These are phyloP conservation scores for Micromussa lordhowensis DNA, from an alignment of 92 coral and sea anemone species.

Conservation along the genomic window DNA sequence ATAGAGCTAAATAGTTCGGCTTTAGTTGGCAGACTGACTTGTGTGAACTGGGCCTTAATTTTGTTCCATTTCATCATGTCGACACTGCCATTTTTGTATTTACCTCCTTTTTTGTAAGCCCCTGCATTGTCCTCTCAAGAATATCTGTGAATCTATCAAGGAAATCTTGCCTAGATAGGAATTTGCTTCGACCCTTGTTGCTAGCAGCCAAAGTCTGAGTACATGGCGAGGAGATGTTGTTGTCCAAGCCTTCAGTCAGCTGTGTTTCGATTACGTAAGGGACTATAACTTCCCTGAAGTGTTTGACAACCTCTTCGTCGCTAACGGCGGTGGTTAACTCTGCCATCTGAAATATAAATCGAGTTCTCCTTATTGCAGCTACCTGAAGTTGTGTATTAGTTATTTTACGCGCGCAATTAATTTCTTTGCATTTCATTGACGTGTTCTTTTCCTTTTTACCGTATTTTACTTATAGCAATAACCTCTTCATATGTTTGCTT, in stretches of 20 bases:
- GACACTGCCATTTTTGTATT: neutral
- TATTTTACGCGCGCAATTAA: too few species aligned
- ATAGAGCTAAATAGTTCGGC: too few species aligned
- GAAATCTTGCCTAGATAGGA: neutral
- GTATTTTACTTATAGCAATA: too few species aligned
- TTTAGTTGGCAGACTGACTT: too few species aligned
- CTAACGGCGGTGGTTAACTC: neutral
- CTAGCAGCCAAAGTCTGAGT: too few species aligned
- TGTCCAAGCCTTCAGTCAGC: neutral
- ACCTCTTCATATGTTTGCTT: too few species aligned
- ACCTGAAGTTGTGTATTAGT: too few species aligned
- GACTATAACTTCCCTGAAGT: neutral
- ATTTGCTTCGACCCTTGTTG: neutral
- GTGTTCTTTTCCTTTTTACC: too few species aligned
- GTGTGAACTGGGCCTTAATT: rapidly evolving
- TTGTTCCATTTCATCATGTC: too few species aligned
- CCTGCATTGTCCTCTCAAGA: neutral
- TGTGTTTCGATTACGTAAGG: neutral
- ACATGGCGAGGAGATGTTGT: neutral
- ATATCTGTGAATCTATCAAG: neutral
- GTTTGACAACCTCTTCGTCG: neutral
- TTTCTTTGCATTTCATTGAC: too few species aligned
- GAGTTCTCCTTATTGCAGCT: too few species aligned
- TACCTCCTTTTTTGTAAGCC: neutral
- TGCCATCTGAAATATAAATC: too few species aligned